Evolutionary conservation across 2,797 vertebrate genomes (phyloP).

Genomic region (Cephalopachus bancanus): DNA sequence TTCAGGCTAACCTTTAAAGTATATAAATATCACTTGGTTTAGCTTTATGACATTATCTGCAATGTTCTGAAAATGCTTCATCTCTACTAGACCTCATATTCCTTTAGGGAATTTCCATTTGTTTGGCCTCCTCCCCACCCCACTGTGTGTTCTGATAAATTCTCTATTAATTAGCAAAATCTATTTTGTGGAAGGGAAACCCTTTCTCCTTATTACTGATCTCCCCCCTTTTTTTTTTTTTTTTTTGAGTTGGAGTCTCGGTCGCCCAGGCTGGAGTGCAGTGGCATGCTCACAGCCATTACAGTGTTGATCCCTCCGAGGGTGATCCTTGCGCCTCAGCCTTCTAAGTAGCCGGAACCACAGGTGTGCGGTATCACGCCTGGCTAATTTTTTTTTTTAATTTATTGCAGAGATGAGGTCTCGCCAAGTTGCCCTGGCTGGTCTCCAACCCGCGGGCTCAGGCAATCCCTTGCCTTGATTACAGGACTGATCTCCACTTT

Average conservation of each 20-base stretch:
- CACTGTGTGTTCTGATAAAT: background rate
- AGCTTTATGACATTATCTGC: background rate
- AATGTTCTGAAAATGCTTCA: conserved; percentile 16
- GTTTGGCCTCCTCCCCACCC: background rate
- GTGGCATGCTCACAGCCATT: no score
- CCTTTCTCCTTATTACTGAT: background rate
- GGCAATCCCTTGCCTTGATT: no score
- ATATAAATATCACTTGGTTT: background rate
- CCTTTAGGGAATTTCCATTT: background rate
- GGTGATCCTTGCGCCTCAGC: no score
- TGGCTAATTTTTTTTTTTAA: no score
- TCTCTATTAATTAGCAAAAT: background rate
- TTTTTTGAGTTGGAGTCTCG: no score
- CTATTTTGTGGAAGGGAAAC: background rate
- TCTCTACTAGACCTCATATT: conserved; percentile 37
- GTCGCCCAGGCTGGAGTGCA: no score
- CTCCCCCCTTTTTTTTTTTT: background rate
- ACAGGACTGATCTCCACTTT: background rate
- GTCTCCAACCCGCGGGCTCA: no score
- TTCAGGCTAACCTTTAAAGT: background rate
- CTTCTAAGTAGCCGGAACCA: no score
- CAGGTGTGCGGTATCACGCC: no score
- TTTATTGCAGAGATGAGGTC: no score
- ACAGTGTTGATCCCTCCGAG: no score
- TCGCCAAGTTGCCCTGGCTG: no score